Evolutionary conservation across 2,113 vertebrate genomes (phyloP).

Genomic region (Perognathus longimembris): DNA sequence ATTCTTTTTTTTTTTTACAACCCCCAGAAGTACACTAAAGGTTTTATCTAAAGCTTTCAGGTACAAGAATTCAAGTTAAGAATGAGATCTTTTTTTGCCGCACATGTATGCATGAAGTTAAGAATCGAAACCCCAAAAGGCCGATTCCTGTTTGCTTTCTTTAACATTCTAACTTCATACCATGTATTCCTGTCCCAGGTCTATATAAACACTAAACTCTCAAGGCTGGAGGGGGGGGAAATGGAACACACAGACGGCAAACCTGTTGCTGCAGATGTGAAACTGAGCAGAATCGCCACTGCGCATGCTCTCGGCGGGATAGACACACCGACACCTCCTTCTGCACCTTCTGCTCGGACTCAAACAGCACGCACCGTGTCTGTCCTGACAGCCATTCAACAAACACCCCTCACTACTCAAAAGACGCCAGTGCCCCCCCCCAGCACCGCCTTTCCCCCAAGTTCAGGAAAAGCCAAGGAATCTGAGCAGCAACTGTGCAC

Average conservation of each 20-base stretch:
- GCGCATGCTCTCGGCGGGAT: background rate
- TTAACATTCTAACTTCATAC: slow-evolving; percentile 7
- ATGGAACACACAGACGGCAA: background rate
- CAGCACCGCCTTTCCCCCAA: background rate
- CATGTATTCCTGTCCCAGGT: slow-evolving; percentile 12
- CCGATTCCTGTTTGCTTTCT: background rate
- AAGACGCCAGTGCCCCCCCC: background rate
- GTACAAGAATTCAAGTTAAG: background rate
- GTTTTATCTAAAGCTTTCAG: background rate
- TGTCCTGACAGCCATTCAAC: background rate
- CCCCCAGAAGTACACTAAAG: background rate
- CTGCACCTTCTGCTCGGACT: background rate
- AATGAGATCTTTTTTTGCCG: background rate
- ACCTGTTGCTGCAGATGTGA: background rate
- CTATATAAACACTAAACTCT: slow-evolving; percentile 6
- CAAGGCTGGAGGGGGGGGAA: background rate
- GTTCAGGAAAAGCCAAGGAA: background rate
- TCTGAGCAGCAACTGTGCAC: no score
- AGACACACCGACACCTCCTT: background rate
- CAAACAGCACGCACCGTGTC: background rate
- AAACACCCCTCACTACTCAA: background rate
- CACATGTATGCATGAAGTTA: slow-evolving; percentile 11
- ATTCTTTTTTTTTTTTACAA: background rate
- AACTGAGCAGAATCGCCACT: background rate
- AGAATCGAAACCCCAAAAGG: background rate